Evolutionary conservation across 1,140 invertebrate species (phyloP).

Genomic region (Geopemphigus sp.): DNA sequence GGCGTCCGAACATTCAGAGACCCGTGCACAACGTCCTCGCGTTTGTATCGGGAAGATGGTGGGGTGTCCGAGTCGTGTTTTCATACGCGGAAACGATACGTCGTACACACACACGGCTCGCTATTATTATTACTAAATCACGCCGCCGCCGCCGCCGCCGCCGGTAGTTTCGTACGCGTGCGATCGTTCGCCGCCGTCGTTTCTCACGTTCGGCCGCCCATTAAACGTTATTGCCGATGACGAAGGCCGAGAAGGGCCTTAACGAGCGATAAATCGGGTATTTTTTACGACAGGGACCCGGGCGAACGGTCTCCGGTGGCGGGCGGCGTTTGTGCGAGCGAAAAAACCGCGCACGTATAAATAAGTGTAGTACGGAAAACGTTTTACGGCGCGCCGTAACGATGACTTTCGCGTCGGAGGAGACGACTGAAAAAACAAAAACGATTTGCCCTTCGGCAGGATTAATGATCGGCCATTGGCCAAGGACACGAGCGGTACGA

Average conservation of each 20-base stretch:
- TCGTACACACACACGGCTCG: too few relatives aligned
- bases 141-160: too few relatives aligned
- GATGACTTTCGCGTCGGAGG: neutral
- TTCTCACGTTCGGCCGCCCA: neutral
- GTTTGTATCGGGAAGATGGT: too few relatives aligned
- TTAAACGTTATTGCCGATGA: conserved; percentile 2
- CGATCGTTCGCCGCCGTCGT: too few relatives aligned
- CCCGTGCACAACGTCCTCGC: too few relatives aligned
- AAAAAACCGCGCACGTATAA: conserved; percentile 1
- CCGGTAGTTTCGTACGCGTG: too few relatives aligned
- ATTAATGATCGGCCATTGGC: conserved; percentile 6
- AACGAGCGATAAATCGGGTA: neutral
- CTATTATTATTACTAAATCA: too few relatives aligned
- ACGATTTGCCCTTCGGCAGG: conserved; percentile 35
- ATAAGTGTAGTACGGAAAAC: too few relatives aligned
- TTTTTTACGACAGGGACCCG: conserved; percentile 36
- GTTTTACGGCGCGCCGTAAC: neutral
- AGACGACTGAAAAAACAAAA: conserved; percentile 12
- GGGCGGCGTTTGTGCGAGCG: neutral
- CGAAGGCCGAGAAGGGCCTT: neutral
- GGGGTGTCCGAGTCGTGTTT: too few relatives aligned
- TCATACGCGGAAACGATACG: too few relatives aligned
- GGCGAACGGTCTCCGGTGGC: neutral
- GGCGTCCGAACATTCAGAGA: too few relatives aligned
- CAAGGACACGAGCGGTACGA: neutral